Conservation (phyloP, 2,113 vertebrate genomes). For the Paradoxurus hermaphroditus region DNA sequence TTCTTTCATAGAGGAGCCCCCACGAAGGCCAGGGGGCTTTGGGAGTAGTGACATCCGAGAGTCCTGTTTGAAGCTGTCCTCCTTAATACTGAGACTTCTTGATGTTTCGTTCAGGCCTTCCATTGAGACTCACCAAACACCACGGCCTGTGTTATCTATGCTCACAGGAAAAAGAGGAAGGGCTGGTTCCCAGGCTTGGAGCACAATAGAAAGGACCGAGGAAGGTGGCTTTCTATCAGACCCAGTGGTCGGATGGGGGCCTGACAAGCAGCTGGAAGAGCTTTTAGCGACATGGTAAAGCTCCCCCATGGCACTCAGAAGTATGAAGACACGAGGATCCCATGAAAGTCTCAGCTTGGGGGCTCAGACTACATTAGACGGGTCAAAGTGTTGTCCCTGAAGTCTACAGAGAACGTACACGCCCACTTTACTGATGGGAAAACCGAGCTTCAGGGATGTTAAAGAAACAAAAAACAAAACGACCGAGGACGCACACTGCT, state of each 20-base stretch:
- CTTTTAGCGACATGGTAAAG: rapidly evolving
- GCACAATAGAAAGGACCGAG: not conserved
- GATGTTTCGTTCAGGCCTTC: not conserved
- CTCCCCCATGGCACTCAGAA: not conserved
- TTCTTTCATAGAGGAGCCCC: not conserved
- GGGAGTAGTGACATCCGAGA: no score
- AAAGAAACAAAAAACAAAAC: not conserved
- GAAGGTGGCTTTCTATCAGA: not conserved
- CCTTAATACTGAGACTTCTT: not conserved
- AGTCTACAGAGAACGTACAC: not conserved
- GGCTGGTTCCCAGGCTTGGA: no score
- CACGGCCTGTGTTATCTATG: not conserved
- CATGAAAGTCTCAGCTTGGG: not conserved
- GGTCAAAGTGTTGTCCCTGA: not conserved
- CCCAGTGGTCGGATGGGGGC: not conserved
- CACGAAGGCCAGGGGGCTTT: not conserved
- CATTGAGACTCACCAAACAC: not conserved
- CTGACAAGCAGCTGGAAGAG: not conserved
- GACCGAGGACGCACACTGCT: no score
- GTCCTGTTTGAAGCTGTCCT: not conserved
- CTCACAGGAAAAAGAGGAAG: not conserved
- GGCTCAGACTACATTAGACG: not conserved
- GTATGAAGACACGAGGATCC: not conserved
- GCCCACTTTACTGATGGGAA: not conserved
- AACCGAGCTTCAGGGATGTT: not conserved